Evolutionary conservation across 1,140 invertebrate species (phyloP).

Genomic region (Vanessa atalanta): DNA sequence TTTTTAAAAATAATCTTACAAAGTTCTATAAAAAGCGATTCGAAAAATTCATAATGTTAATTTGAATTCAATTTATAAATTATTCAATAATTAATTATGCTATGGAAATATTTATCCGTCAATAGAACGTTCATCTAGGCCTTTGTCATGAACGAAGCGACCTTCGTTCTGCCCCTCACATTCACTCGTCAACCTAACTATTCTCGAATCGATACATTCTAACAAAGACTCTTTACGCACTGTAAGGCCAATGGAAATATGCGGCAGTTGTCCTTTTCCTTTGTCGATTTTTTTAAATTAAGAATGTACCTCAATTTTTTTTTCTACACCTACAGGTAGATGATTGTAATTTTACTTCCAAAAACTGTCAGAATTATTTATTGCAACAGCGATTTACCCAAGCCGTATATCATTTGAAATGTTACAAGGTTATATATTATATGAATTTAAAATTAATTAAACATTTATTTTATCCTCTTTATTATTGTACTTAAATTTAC

Average conservation of each 20-base stretch:
- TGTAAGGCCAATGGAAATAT: slow-evolving; percentile 28
- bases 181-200: slow-evolving; percentile 28
- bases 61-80: background rate
- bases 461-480: too few species aligned
- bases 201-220: slow-evolving; percentile 24
- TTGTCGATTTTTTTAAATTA: background rate
- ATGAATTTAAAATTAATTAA: too few species aligned
- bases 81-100: background rate
- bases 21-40: too few species aligned
- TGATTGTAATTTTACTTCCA: too few species aligned
- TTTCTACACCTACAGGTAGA: too few species aligned
- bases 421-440: too few species aligned
- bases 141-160: slow-evolving; percentile 47
- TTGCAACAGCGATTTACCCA: too few species aligned
- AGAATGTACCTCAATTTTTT: background rate
- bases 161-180: slow-evolving; percentile 41
- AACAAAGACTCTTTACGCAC: slow-evolving; percentile 24
- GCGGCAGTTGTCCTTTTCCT: slow-evolving; percentile 26
- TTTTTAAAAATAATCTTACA: too few species aligned
- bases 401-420: too few species aligned
- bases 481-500: too few species aligned
- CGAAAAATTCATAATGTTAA: too few species aligned
- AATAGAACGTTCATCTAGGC: slow-evolving; percentile 39
- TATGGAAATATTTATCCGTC: slow-evolving; percentile 23
- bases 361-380: too few species aligned